Base-by-base conservation (phyloP, 2,888 invertebrate species). In the Sicus ferrugineus region DNA sequence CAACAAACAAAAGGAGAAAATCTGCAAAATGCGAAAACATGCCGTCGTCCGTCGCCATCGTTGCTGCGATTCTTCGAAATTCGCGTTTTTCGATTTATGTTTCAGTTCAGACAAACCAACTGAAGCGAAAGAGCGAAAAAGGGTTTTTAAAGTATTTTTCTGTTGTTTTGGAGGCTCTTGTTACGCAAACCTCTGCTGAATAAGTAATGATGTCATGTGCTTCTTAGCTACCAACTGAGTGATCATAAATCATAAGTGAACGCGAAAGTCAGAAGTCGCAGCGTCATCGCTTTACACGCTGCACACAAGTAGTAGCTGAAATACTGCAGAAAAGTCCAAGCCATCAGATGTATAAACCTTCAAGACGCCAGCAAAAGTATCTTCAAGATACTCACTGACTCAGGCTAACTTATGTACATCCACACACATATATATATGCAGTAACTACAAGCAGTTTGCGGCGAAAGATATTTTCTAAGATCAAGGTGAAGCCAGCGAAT, bases 151-250 rank as follows among this genome's bases (percentile, higher is more conserved):
- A 38, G 38, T 34, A 46, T 63, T 28, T 71, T 34, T 30, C 54
- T 46, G 38, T 42, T 70, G 38, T 11, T n/a, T 26, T 54, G 58
- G 65, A 64, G 71, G 31, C 26, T 56, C 16, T 65, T 54, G 71
- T 50, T 50, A n/a, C 46, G 48, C 23, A 62, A 21, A 14, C 23
- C 31, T 38, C 42, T 62, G 62, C 46, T 30, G 14, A 46, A 62
- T 68, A 66, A 62, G 71, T 73, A 79, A 78, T 78, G 79, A 79
- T 78, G 78, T 78, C 80, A 79, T 79, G 54, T 73, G 46, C 63
- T 73, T 26, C 54, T 54, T 46, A 30, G 38, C 61, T 61, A 61
- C 61, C 61, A 26, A 42, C 46, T 38, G 59, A 31, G 59, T 34
- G 21, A 31, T 19, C 14, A 46, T 62, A 62, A 62, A 62, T 46